Base-by-base conservation (phyloP, 2,888 invertebrate genomes). In the Calliphora vomitoria region DNA sequence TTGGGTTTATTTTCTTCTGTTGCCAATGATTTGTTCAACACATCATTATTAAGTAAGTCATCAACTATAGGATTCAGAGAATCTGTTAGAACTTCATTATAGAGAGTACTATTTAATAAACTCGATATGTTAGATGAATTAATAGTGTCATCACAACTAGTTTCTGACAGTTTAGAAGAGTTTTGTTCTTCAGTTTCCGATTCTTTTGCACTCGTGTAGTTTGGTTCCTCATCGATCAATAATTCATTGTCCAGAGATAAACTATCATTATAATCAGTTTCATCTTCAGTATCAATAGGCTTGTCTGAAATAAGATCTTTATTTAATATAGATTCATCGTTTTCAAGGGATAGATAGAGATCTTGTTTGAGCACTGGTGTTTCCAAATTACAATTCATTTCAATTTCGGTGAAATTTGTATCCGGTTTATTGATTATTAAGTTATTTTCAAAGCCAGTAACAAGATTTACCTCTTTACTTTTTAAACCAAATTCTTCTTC, bases 71-170 rank as follows among this genome's bases (percentile, higher is more conserved):
- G 69, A 25, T 78, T 74, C 15, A 81, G 13, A 1, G 87, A 72
- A 25, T 88, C 86, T 0, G 72, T 74, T 25, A 89, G 75, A 15
- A 86, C 69, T 38, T 84, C 85, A 18, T 82, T 74, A 20, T 68
- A 82, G 11, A 79, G 20, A 15, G 82, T 18, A 72, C 60, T 88
- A 20, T 78, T 71, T 31, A 85, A 64, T 50, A 87, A 53, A 18
- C 53, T 41, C 0, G 69, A 78, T 20, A 82, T 69, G n/a, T 58
- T 44, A 13, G 78, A 69, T 5, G 84, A 55, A 74, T 79, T 71
- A 38, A 31, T 10, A 13, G 38, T 66, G 3, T 74, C 44, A 68
- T 82, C 6, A 41, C n/a, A 25, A 20, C 44, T 58, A 50, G 66
- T 31, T 25, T 80, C 47, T 66, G 50, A 55, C 6, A 5, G 18